These are phyloP conservation scores for Beris chalybata DNA, from an alignment of 2,888 invertebrate species.

Conservation along the genomic window DNA sequence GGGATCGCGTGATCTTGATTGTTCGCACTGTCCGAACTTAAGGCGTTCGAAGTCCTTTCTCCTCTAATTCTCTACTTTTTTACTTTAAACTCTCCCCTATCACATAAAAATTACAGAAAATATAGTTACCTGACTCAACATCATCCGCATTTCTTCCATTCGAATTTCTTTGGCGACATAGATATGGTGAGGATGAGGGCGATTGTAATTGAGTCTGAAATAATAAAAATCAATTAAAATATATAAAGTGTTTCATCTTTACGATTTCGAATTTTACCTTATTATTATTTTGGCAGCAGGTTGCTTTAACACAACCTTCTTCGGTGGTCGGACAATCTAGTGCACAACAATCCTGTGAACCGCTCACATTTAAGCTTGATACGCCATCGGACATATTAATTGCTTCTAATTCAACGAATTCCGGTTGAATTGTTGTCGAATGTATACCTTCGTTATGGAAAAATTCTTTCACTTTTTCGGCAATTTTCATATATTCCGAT, in stretches of 20 bases:
- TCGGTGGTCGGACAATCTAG: conserved; percentile 86
- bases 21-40: no score
- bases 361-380: conserved; percentile 58
- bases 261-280: conserved; percentile 45
- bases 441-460: conserved; percentile 99
- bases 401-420: conserved; percentile 83
- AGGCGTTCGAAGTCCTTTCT: no score
- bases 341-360: conserved; percentile 69
- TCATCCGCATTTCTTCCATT: conserved; percentile 59
- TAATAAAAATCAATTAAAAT: conserved; percentile 12
- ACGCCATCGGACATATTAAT: conserved; percentile 55
- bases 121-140: conserved; percentile 49
- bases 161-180: conserved; percentile 78
- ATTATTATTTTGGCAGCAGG: conserved; percentile 69
- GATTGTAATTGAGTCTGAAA: conserved; percentile 65
- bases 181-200: conserved; percentile 76
- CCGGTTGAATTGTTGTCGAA: conserved; percentile 98
- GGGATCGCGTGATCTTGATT: no score
- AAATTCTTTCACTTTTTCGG: conserved; percentile 93
- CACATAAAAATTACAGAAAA: background rate
- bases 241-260: conserved; percentile 1
- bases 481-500: conserved; percentile 95
- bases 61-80: no score
- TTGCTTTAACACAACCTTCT: conserved; percentile 80
- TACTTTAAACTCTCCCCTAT: no score